phyloP scores from a whole-genome alignment of 2,888 invertebrate species.

The Myathropa florea region DNA sequence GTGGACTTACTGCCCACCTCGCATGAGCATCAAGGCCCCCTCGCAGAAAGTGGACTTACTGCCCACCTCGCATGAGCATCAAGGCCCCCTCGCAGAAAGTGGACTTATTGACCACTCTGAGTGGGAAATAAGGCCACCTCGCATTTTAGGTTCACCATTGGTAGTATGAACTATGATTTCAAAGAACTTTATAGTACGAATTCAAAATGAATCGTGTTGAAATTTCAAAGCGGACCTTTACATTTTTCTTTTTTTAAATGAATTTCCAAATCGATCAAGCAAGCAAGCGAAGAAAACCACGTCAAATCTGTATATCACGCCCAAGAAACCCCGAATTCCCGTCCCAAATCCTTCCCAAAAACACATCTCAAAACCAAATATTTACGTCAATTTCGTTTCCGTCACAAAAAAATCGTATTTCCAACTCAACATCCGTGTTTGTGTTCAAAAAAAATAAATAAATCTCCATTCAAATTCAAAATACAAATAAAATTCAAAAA shows the following conservation, averaged over 20 bases:
- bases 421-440: background rate
- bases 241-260: background rate
- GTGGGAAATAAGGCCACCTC: too few species aligned
- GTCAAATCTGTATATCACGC: background rate
- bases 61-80: too few species aligned
- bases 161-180: too few species aligned
- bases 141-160: too few species aligned
- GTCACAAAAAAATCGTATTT: background rate
- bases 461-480: conserved; percentile 12
- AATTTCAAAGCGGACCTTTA: too few species aligned
- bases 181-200: too few species aligned
- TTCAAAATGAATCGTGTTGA: too few species aligned
- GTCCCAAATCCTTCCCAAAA: background rate
- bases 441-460: conserved; percentile 12
- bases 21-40: too few species aligned
- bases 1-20: too few species aligned
- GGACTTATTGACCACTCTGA: too few species aligned
- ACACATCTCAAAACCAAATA: background rate
- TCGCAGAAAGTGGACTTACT: too few species aligned
- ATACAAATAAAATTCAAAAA: conserved; percentile 16
- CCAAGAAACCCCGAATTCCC: background rate
- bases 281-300: background rate
- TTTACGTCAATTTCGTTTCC: background rate
- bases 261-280: background rate
- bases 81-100: too few species aligned